Conservation (phyloP, 2,113 vertebrate genomes). For the Mandrillus leucophaeus region DNA sequence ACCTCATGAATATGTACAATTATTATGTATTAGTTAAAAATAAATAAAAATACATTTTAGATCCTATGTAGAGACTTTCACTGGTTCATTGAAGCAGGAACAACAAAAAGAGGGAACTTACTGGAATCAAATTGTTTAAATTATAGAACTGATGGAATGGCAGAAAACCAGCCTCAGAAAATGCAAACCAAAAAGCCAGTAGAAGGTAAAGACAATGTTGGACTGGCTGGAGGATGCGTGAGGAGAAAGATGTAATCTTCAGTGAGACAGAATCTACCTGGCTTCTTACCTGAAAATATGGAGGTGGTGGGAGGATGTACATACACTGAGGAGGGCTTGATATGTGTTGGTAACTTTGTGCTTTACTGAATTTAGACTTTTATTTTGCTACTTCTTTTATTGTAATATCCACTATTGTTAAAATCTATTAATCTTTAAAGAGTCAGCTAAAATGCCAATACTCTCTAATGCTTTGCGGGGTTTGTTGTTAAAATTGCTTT, state of each 20-base stretch:
- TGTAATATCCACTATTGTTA: not conserved
- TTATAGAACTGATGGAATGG: not conserved
- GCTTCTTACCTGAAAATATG: not conserved
- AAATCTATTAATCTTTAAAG: not conserved
- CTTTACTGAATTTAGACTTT: not conserved
- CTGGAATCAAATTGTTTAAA: not conserved
- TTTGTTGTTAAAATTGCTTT: not conserved
- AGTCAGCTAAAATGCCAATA: not conserved
- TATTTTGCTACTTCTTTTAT: not conserved
- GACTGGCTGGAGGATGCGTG: not conserved
- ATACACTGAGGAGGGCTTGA: not conserved
- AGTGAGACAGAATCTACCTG: not conserved
- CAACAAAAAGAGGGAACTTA: not conserved
- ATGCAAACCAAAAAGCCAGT: not conserved
- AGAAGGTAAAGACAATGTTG: not conserved
- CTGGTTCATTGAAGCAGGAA: not conserved
- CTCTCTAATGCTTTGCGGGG: not conserved
- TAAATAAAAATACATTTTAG: not conserved
- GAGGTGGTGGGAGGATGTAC: not conserved
- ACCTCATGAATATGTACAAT: not conserved
- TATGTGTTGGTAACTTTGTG: not conserved
- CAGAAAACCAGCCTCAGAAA: not conserved
- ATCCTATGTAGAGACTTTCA: not conserved
- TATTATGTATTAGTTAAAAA: not conserved
- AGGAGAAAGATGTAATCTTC: not conserved